These are phyloP conservation scores for Lates calcarifer DNA, from an alignment of 2,113 vertebrate genomes.

Conservation along the genomic window DNA sequence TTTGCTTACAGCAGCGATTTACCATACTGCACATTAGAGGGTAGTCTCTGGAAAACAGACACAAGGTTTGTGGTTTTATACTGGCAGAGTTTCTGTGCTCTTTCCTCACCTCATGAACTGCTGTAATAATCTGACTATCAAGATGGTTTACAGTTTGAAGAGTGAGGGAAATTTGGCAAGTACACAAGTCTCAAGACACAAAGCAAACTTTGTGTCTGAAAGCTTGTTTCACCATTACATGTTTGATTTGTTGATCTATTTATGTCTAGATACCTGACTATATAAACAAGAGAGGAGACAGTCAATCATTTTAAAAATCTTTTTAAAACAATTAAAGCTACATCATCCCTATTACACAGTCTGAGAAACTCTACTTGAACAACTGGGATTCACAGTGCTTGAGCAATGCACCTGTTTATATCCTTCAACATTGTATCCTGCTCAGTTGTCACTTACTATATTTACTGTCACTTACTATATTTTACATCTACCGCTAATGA, in stretches of 20 bases:
- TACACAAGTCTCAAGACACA: not conserved
- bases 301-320: not conserved
- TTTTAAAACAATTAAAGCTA: not conserved
- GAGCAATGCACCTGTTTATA: not conserved
- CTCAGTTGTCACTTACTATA: not conserved
- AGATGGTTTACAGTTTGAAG: conserved; percentile 29
- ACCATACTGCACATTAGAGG: conserved; percentile 25
- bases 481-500: not conserved
- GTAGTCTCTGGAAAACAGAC: conserved; percentile 31
- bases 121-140: conserved; percentile 31
- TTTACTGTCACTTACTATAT: too few relatives aligned
- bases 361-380: not conserved
- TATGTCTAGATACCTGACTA: not conserved
- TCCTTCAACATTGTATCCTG: not conserved
- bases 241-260: conserved; percentile 12
- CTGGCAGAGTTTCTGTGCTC: conserved; percentile 39
- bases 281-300: not conserved
- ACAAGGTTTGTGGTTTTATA: conserved; percentile 28
- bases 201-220: conserved; percentile 24
- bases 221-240: conserved; percentile 20
- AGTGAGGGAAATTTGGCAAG: conserved; percentile 22
- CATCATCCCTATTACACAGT: too few relatives aligned
- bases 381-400: not conserved
- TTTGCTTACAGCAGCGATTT: conserved; percentile 23
- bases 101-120: conserved; percentile 56